These are phyloP conservation scores for Campylomormyrus tamandua DNA, from an alignment of 2,113 vertebrate species.

Conservation along the genomic window DNA sequence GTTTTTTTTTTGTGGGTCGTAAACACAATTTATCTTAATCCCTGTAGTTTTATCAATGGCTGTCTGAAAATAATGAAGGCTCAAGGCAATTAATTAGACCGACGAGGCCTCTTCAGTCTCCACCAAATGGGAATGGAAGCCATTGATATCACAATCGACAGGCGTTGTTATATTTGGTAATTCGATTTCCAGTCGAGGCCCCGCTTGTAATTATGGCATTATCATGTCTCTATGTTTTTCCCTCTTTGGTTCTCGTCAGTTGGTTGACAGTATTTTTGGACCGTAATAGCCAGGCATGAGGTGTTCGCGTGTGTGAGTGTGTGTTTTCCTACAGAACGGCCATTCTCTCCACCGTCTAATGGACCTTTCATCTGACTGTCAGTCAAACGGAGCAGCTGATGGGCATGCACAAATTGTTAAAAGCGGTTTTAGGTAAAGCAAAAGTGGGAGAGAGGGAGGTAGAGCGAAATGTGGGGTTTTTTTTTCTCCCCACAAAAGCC, in stretches of 20 bases:
- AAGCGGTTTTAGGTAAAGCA: slow-evolving; percentile 81
- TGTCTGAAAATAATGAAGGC: slow-evolving; percentile 51
- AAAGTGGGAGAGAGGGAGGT: slow-evolving; percentile 69
- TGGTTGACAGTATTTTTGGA: slow-evolving; percentile 35
- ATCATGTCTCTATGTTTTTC: slow-evolving; percentile 46
- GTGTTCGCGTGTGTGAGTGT: background rate
- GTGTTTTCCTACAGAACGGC: slow-evolving; percentile 40
- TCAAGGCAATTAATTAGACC: slow-evolving; percentile 54
- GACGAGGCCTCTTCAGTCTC: slow-evolving; percentile 32
- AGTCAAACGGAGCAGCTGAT: slow-evolving; percentile 74
- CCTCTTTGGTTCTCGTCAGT: slow-evolving; percentile 29
- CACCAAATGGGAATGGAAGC: slow-evolving; percentile 42
- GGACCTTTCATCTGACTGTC: slow-evolving; percentile 68
- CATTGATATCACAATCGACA: slow-evolving; percentile 57
- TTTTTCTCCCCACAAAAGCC: slow-evolving; percentile 73
- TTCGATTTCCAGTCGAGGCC: slow-evolving; percentile 49
- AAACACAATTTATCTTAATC: slow-evolving; percentile 59
- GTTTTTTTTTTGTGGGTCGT: slow-evolving; percentile 27
- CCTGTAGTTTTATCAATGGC: slow-evolving; percentile 47
- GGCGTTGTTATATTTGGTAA: slow-evolving; percentile 49
- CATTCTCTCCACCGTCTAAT: slow-evolving; percentile 59
- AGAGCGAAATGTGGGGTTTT: slow-evolving; percentile 61
- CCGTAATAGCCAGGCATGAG: slow-evolving; percentile 18
- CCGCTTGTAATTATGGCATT: slow-evolving; percentile 48
- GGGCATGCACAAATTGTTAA: slow-evolving; percentile 76